These are phyloP conservation scores for Upupa epops DNA, from an alignment of 2,113 vertebrate species.

Conservation along the genomic window DNA sequence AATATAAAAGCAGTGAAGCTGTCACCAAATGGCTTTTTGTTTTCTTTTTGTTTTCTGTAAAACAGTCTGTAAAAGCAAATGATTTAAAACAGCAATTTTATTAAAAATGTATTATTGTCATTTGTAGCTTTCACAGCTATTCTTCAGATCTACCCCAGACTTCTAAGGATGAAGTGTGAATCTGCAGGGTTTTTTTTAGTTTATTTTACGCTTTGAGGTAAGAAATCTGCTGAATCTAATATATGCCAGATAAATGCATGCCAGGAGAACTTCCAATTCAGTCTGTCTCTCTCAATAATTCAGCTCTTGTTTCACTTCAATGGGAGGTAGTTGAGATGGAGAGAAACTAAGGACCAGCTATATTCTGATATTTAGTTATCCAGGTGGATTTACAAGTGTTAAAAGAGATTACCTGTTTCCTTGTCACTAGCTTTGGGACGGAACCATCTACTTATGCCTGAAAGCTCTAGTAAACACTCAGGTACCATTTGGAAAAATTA, in stretches of 20 bases:
- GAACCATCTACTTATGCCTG: neutral
- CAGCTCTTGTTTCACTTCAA: neutral
- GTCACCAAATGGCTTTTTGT: slow-evolving; percentile 20
- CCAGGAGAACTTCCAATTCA: slow-evolving; percentile 2
- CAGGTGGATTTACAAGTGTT: neutral
- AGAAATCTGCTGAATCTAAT: slow-evolving; percentile 39
- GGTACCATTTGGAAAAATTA: neutral
- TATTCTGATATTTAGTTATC: neutral
- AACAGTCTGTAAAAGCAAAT: slow-evolving; percentile 45
- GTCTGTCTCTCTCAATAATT: neutral
- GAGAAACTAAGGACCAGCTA: neutral
- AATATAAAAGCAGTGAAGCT: slow-evolving; percentile 34
- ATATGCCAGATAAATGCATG: neutral
- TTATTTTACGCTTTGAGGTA: slow-evolving; percentile 17
- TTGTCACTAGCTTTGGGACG: neutral
- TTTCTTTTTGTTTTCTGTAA: slow-evolving; percentile 36
- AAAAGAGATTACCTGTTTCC: neutral
- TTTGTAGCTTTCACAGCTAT: slow-evolving; percentile 19
- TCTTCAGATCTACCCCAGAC: neutral
- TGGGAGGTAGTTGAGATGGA: neutral
- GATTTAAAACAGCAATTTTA: slow-evolving; percentile 46
- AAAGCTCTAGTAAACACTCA: neutral
- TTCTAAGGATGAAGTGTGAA: slow-evolving; percentile 12
- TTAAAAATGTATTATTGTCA: slow-evolving; percentile 40
- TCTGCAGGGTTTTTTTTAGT: slow-evolving; percentile 28